Base-by-base conservation (phyloP, 1,140 invertebrate genomes). In the Cherax destructor region DNA sequence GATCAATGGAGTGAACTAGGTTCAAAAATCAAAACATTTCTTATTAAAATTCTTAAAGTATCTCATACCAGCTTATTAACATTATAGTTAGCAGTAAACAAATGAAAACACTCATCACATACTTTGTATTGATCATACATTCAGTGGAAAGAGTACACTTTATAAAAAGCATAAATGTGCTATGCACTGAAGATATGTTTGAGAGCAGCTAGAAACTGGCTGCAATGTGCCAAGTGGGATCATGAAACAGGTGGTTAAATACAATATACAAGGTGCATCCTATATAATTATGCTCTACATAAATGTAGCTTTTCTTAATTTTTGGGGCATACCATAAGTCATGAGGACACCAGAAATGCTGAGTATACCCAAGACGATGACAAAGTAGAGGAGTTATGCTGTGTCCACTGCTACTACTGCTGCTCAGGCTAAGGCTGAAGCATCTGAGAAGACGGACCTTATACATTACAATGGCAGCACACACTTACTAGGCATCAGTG, bases 351-450 rank as follows among this genome's bases (percentile, higher is more conserved):
- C 61, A 65, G 61, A 65, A 65, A 65, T 65, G 61, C 0, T 76
- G 50, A 76, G 52, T 77, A 69, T 80, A 88, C 86, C 86, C 86
- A 65, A 88, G 78, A 41, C 80, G 86, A 21, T 72, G 78, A 77
- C 86, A 88, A n/a, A 88, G 59, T 56, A 88, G 76, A 41, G 74
- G 80, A 24, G 81, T 61, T 56, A 83, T 90, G 80, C 84, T 86
- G 84, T 74, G 84, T 24, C 69, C 84, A 86, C 84, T 83, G 56
- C 56, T 83, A 41, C 79, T 81, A 59, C 79, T 59, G 79, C 52
- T 81, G 30, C 79, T 81, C 30, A 77, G 83, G 61, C 69, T 85
- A 78, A 84, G 59, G 50, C 88, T 84, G 88, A 84, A 90, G 79
- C 80, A 90, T 49, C 88, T 90, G 88, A 77, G 21, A 77, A 86